Evolutionary conservation across 2,113 vertebrate genomes (phyloP).

Genomic region (Upupa epops): DNA sequence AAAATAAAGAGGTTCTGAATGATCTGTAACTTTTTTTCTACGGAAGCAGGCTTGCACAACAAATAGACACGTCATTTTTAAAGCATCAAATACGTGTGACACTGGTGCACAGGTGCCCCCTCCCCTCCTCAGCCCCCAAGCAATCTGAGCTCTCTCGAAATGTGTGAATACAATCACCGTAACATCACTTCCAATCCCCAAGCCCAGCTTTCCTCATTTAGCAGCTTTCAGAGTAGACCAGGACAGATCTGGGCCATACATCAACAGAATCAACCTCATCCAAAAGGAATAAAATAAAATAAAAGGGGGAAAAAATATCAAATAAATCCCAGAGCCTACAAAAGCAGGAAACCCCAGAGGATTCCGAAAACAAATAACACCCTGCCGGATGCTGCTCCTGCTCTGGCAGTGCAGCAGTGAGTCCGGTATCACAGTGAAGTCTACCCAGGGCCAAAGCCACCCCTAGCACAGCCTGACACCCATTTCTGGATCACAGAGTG

Average conservation of each 20-base stretch:
- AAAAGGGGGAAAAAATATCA: too few species aligned
- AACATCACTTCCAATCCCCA: not conserved
- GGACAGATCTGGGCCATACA: slow-evolving; percentile 5
- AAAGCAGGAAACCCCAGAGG: not conserved
- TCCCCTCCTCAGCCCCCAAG: not conserved
- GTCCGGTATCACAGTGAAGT: not conserved
- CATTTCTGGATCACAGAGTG: not conserved
- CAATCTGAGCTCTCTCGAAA: not conserved
- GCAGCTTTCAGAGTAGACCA: not conserved
- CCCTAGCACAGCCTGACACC: not conserved
- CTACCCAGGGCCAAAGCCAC: not conserved
- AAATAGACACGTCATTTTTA: not conserved
- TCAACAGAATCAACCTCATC: not conserved
- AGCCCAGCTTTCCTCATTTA: not conserved
- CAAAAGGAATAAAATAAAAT: not conserved
- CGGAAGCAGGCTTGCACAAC: not conserved
- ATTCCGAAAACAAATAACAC: slow-evolving; percentile 2
- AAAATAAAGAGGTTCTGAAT: not conserved
- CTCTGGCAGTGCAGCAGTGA: not conserved
- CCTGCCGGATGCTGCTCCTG: not conserved
- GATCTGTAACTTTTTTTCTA: not conserved
- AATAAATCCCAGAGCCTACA: not conserved
- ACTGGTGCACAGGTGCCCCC: fast-evolving
- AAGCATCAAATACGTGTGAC: not conserved
- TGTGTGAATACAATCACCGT: not conserved